Evolutionary conservation across 2,113 vertebrate species (phyloP).

Genomic region (Microcebus murinus): DNA sequence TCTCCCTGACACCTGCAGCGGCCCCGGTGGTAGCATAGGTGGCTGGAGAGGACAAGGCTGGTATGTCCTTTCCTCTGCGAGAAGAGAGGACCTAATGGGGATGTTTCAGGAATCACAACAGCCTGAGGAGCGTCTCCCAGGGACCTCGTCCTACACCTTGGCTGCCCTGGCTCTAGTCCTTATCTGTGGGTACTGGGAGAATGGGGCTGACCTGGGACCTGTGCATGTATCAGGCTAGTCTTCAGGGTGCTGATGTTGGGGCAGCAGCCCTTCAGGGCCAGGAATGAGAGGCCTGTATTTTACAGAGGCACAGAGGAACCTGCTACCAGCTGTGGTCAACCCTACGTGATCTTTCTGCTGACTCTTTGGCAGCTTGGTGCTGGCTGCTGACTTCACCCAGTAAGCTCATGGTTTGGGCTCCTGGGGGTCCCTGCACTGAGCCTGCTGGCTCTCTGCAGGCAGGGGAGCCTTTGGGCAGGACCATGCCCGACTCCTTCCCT

Average conservation of each 20-base stretch:
- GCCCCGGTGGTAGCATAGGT: not conserved
- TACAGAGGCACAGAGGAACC: not conserved
- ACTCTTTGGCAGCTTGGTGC: not conserved
- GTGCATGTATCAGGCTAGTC: not conserved
- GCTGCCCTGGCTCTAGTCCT: not conserved
- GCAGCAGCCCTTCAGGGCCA: not conserved
- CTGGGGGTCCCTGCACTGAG: not conserved
- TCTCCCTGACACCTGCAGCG: not conserved
- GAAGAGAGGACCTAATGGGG: not conserved
- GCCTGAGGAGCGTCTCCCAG: not conserved
- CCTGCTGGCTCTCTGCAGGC: not conserved
- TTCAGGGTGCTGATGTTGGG: not conserved
- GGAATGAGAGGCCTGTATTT: not conserved
- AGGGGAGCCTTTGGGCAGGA: not conserved
- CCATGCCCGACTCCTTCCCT: not conserved
- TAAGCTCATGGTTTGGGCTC: slow-evolving; percentile 61
- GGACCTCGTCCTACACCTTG: not conserved
- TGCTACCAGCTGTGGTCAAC: no score
- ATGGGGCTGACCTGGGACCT: not conserved
- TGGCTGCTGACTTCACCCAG: not conserved
- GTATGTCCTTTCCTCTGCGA: not conserved
- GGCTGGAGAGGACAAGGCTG: not conserved
- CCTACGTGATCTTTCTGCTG: slow-evolving; percentile 31
- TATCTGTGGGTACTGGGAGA: not conserved
- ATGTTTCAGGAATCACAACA: not conserved